Conservation (phyloP, 2,888 invertebrate genomes). For the Didymodactylos carnosus region DNA sequence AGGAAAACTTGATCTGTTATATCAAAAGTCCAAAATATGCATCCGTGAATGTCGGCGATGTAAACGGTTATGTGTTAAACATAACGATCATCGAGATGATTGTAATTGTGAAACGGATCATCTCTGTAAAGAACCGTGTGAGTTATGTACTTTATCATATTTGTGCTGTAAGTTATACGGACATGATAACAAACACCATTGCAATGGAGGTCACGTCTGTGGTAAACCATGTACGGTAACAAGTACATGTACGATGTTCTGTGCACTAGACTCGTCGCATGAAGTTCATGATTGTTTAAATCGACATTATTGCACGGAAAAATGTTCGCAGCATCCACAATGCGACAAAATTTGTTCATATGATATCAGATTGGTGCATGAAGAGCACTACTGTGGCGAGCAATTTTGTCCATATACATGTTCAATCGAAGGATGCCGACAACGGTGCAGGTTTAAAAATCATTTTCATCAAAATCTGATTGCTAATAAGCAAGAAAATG, state of each 20-base stretch:
- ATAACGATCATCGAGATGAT: background rate
- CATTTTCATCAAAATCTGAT: background rate
- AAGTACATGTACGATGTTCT: background rate
- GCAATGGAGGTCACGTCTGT: background rate
- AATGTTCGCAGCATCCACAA: background rate
- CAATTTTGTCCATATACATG: background rate
- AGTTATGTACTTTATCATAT: background rate
- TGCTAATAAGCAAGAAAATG: background rate
- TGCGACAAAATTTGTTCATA: background rate
- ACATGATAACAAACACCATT: background rate
- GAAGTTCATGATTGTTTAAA: background rate
- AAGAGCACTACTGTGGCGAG: background rate
- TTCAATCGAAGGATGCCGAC: background rate
- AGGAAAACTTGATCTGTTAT: background rate
- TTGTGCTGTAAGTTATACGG: background rate
- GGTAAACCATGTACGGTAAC: background rate
- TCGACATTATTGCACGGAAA: background rate
- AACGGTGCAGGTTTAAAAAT: background rate
- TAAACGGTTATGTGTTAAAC: background rate
- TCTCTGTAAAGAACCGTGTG: background rate
- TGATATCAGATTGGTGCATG: background rate
- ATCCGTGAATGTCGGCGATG: background rate
- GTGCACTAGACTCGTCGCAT: background rate
- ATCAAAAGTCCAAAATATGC: background rate
- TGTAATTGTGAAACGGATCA: background rate